A percentile compares a stretch with the other conserved stretches of the same genome.
These are phyloP conservation scores for Climacteris rufus DNA, from an alignment of 2,113 vertebrate genomes.

Conservation along the genomic window DNA sequence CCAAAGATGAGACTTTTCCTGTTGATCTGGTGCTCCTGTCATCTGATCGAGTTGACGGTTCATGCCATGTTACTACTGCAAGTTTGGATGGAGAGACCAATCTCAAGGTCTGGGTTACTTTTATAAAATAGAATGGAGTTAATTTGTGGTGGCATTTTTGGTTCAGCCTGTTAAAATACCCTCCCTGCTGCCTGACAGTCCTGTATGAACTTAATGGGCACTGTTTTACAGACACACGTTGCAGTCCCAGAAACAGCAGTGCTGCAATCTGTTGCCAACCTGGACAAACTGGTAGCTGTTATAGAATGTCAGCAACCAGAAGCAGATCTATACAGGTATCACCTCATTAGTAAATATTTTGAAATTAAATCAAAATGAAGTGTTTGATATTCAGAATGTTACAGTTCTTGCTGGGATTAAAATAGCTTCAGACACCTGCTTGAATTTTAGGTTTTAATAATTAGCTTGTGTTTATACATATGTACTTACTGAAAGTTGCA, in stretches of 20 bases:
- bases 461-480: neutral
- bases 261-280: conserved; percentile 86
- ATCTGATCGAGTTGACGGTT: conserved; percentile 88
- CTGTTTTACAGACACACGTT: conserved; percentile 81
- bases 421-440: neutral
- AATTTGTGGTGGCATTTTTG: neutral
- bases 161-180: neutral
- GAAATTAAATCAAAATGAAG: neutral
- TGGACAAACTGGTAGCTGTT: conserved; percentile 89
- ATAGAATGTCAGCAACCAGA: conserved; percentile 97
- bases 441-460: neutral
- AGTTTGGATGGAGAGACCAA: conserved; percentile 98
- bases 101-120: conserved; percentile 80
- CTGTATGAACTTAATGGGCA: neutral
- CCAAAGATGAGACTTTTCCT: conserved; percentile 98
- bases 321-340: conserved; percentile 92
- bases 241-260: conserved; percentile 91
- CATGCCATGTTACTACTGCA: conserved; percentile 94
- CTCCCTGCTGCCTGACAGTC: accelerated
- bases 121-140: neutral
- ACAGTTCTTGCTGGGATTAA: neutral
- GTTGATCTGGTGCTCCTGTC: conserved; percentile 92
- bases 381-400: neutral
- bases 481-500: neutral
- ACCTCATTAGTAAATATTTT: neutral